Conservation (phyloP, 2,113 vertebrate species). For the Ivindomyrus marchei region DNA sequence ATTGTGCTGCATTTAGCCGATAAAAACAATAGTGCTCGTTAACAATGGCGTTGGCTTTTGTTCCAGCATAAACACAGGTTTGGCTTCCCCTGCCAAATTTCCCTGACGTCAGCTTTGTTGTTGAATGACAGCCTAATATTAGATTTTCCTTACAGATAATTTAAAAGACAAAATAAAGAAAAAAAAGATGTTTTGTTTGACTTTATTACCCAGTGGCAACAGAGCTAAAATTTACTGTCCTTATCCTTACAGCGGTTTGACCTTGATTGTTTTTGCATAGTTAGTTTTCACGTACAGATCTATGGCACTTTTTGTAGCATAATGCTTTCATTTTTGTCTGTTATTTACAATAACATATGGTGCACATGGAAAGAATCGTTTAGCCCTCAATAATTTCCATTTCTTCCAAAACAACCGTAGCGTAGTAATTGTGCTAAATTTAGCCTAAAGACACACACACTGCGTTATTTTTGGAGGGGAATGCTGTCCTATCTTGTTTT, state of each 20-base stretch:
- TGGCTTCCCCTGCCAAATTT: conserved; percentile 47
- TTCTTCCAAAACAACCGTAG: background rate
- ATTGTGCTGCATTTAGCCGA: background rate
- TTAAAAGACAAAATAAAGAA: background rate
- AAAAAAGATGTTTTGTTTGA: background rate
- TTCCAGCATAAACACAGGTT: conserved; percentile 51
- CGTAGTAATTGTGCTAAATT: background rate
- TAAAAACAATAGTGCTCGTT: background rate
- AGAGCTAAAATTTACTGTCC: background rate
- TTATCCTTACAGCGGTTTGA: background rate
- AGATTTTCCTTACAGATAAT: background rate
- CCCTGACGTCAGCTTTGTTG: conserved; percentile 47
- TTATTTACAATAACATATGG: background rate
- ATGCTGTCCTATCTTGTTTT: background rate
- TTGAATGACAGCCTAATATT: background rate
- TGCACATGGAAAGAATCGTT: background rate
- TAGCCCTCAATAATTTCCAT: background rate
- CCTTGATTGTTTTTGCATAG: background rate
- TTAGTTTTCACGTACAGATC: background rate
- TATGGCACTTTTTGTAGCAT: background rate
- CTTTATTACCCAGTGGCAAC: background rate
- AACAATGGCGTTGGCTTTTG: conserved; percentile 25
- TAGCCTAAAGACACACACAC: background rate
- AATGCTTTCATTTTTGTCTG: background rate
- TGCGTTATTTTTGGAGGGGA: background rate